These are phyloP conservation scores for Hydrolagus colliei DNA, from an alignment of 2,797 vertebrate species.

Conservation along the genomic window DNA sequence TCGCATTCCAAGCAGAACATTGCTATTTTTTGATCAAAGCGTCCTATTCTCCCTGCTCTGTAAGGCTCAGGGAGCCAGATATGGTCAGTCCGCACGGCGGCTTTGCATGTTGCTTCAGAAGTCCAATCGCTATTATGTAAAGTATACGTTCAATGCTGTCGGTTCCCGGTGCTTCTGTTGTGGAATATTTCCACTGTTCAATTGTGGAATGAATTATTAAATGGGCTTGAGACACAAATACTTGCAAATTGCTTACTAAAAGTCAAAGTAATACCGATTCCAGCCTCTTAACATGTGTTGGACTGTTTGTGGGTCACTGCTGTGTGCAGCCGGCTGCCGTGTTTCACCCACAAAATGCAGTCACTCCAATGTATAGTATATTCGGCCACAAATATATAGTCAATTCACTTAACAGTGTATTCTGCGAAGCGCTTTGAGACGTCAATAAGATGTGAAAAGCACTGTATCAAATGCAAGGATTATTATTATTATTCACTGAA, in stretches of 20 bases:
- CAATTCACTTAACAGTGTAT: no score
- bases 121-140: neutral
- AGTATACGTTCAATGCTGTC: neutral
- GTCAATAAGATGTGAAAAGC: no score
- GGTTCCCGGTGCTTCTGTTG: neutral
- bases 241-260: neutral
- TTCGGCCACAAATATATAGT: no score
- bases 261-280: neutral
- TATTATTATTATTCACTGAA: no score
- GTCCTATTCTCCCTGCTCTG: neutral
- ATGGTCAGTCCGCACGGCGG: neutral
- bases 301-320: no score
- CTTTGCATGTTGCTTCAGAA: neutral
- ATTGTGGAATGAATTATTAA: neutral
- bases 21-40: neutral
- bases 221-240: neutral
- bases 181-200: neutral
- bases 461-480: no score
- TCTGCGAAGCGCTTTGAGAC: no score
- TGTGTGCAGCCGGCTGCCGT: no score
- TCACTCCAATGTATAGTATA: no score
- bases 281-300: no score
- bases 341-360: no score
- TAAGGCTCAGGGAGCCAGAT: neutral
- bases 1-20: neutral